Evolutionary conservation across 37 sponge, comb jelly and placozoan genomes (phyloP).

Genomic region (Oscarella lobularis): DNA sequence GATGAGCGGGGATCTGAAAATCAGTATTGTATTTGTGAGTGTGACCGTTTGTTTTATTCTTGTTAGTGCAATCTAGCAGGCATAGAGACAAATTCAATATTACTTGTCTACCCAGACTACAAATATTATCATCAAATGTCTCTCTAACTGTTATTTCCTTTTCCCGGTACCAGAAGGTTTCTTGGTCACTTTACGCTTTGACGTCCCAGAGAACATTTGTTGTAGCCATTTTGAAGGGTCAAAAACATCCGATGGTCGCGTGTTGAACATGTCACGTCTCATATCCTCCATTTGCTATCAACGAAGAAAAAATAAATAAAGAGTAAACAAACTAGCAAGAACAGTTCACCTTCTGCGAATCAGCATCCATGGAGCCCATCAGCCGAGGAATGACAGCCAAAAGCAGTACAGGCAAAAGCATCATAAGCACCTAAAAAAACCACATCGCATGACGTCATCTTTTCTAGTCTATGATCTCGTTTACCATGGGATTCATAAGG

Average conservation of each 20-base stretch:
- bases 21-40: too few relatives aligned
- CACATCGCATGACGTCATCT: background rate
- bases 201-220: background rate
- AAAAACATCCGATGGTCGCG: background rate
- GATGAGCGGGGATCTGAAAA: too few relatives aligned
- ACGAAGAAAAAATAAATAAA: background rate
- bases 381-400: slow-evolving; percentile 74
- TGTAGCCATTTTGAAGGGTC: background rate
- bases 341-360: slow-evolving; percentile 36
- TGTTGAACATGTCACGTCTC: background rate
- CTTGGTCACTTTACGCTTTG: too few relatives aligned
- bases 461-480: background rate
- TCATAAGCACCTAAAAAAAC: slow-evolving; percentile 39
- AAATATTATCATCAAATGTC: too few relatives aligned
- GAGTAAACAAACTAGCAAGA: background rate
- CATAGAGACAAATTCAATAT: too few relatives aligned
- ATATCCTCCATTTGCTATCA: background rate
- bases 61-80: too few relatives aligned
- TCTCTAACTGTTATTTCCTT: too few relatives aligned
- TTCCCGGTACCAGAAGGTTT: too few relatives aligned
- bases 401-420: slow-evolving; percentile 69
- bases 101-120: too few relatives aligned
- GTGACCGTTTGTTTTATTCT: too few relatives aligned
- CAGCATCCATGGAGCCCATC: slow-evolving; percentile 67
- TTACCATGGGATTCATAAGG: slow-evolving; percentile 82